These are phyloP conservation scores for Ptychobarbus kaznakovi DNA, from an alignment of 2,797 vertebrate species.

Conservation along the genomic window DNA sequence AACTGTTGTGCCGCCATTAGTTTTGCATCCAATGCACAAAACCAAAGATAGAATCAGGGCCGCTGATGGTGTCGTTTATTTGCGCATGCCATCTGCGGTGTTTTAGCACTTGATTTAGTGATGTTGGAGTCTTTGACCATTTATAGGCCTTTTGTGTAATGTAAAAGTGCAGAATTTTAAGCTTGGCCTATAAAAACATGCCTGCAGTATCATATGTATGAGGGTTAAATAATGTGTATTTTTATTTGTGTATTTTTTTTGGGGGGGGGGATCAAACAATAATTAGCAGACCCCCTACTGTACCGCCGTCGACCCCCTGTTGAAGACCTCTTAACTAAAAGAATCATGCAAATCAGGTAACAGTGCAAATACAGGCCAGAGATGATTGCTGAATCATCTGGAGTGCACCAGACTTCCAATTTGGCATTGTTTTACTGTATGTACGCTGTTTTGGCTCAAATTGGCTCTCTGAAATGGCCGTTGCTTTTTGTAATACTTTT, in stretches of 20 bases:
- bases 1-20: slow-evolving; percentile 52
- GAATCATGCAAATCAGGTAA: slow-evolving; percentile 29
- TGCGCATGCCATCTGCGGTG: not conserved
- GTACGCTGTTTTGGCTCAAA: not conserved
- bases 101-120: not conserved
- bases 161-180: not conserved
- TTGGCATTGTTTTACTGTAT: not conserved
- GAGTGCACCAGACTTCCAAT: not conserved
- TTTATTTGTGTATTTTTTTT: not conserved
- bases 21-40: slow-evolving; percentile 35
- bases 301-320: not conserved
- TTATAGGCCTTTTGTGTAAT: not conserved
- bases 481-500: not conserved
- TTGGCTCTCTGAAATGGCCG: not conserved
- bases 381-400: not conserved
- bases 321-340: slow-evolving; percentile 17
- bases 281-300: not conserved
- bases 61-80: not conserved
- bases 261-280: not conserved
- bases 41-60: not conserved
- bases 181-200: not conserved
- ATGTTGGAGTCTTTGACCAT: not conserved
- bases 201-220: not conserved
- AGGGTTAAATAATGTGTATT: not conserved
- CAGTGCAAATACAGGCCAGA: not conserved